These are phyloP conservation scores for Varanus komodoensis DNA, from an alignment of 2,113 vertebrate genomes.

Conservation along the genomic window DNA sequence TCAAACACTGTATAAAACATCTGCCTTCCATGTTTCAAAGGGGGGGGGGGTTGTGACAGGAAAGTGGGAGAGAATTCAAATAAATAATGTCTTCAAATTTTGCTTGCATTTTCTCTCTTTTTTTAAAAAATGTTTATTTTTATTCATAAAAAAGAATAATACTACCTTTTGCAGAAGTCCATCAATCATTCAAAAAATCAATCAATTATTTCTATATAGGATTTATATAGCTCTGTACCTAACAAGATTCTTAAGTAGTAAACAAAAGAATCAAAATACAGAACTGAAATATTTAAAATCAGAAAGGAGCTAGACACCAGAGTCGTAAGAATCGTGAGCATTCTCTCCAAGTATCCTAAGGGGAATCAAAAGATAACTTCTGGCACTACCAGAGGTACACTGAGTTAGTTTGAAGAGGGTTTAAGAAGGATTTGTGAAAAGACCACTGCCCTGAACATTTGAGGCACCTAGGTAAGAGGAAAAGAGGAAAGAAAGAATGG, in stretches of 20 bases:
- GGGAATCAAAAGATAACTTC: background rate
- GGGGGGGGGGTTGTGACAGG: background rate
- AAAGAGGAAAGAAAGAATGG: background rate
- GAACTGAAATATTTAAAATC: too few relatives aligned
- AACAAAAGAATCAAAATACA: too few relatives aligned
- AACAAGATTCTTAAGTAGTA: too few relatives aligned
- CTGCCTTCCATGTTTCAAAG: background rate
- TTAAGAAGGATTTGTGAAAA: background rate
- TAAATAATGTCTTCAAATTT: background rate
- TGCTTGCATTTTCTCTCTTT: background rate
- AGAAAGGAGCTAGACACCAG: background rate
- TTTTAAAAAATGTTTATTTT: background rate
- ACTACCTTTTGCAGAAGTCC: too few relatives aligned
- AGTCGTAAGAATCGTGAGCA: background rate
- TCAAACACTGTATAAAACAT: background rate
- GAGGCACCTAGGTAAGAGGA: background rate
- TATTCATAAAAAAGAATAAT: background rate
- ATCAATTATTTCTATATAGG: too few relatives aligned
- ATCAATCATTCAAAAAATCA: too few relatives aligned
- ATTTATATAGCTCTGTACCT: too few relatives aligned
- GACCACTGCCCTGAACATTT: background rate
- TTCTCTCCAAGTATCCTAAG: background rate
- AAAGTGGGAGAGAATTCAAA: fast-evolving
- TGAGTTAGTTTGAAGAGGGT: background rate
- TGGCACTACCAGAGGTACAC: background rate